Evolutionary conservation across 2,797 vertebrate genomes (phyloP), one percentile per base, ranked within the genome.

Genomic region (Esox lucius): DNA sequence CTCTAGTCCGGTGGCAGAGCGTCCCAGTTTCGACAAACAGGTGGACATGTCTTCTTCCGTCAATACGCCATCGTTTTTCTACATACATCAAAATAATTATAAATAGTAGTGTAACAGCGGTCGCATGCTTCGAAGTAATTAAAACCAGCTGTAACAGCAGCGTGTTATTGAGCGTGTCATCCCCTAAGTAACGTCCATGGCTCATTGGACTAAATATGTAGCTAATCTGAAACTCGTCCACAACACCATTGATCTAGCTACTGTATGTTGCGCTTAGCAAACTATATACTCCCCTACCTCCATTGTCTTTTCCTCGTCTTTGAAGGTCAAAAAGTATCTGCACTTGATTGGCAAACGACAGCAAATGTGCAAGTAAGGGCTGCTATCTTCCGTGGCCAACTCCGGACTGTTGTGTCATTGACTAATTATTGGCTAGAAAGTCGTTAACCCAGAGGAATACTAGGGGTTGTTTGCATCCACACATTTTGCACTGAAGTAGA

Each of bases 11-110:
- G 81, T 72, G 19, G 92, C 94, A 1, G 92, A 92, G 74, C 68
- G 90, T 5, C 96, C 95, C 49, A 95, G 78, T 7, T 86, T 87
- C 74, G 90, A 89, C 16, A 97, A 87, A 5, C 89, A 87, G 15
- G 89, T 84, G 0, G 93, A 92, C 4, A 95, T 92, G 0, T 80
- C 70, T 4, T 91, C 93, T 70, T 94, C 90, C 12, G 85, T 91
- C 81, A 98, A 84, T 67, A 94, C 80, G 0, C 92, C 93, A 56
- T 91, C 80, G 22, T 75, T 90, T 94, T 94, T 73, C 0, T 75
- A 64, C 26, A 76, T 17, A 65, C 62, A 65, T 65, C 26, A 65
- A 31, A 8, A 19, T 1, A 3, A 6, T 31, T 31, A 1, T 1
- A 7, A 6, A 42, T 42, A 42, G 39, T 42, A 42, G 7, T 35